Base-by-base conservation (phyloP, 2,888 invertebrate species). In the Ophion obscuratus region DNA sequence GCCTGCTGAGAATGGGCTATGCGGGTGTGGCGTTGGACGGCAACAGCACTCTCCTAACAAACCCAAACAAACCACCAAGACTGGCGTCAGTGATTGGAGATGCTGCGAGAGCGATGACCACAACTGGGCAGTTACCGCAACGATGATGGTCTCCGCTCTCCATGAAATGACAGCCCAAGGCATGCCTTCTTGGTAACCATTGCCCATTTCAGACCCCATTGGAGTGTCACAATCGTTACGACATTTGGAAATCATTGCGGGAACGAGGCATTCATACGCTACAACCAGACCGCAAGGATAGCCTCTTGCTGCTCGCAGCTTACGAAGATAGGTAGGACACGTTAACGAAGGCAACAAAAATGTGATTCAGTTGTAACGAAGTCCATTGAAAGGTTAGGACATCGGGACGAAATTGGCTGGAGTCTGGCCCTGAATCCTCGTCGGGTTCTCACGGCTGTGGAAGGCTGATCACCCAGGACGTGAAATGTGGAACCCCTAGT, bases 401-500 rank as follows among this genome's bases (percentile, higher is more conserved):
- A 40, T 61, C 59, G 36, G 10, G 74, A 75, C 17, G 7, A 53
- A 47, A 76, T 53, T 76, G 47, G 75, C 75, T 64, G n/a, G 24
- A 11, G 73, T 61, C 44, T 74, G n/a, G 44, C 40, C 74, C 74
- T 62, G 3, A 75, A 47, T 9, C 62, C 24, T 44, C 47, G 9
- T n/a, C 10, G n/a, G 40, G 17, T 84, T 84, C 81, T 71, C 81
- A 84, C 81, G 67, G 44, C 47, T 59, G 17, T 14, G 31, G 17
- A 44, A 20, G 14, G 20, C 6, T 59, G 59, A 36, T 36, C 36
- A 61, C 11, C 59, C 31, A 40, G 40, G 31, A 57, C 61, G 36
- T 10, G 73, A 40, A 73, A 73, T 40, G 44, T 44, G 17, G 75
- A 62, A 27, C 59, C 62, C 68, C 68, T 66, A 40, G 66, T 81